Conservation (phyloP, 2,888 invertebrate genomes). For the Tubiluchus corallicola region DNA sequence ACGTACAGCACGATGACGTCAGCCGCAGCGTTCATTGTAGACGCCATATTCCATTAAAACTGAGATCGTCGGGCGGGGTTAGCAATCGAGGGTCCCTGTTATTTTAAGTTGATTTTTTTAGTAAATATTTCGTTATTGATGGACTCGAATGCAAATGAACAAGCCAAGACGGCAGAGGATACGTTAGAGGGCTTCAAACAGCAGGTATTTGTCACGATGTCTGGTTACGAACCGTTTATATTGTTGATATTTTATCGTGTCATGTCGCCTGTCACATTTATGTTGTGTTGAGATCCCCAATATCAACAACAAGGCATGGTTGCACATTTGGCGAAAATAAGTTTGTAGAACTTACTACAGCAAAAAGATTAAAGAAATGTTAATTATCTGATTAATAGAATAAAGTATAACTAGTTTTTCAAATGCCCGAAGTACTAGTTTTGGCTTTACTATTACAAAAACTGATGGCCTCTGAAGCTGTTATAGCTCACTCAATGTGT, state of each 20-base stretch:
- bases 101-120: not conserved
- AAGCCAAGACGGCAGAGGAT: too few relatives aligned
- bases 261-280: not conserved
- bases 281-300: not conserved
- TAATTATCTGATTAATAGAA: too few relatives aligned
- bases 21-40: too few relatives aligned
- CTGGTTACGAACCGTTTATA: not conserved
- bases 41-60: not conserved
- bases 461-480: too few relatives aligned
- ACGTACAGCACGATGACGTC: too few relatives aligned
- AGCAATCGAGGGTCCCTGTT: not conserved
- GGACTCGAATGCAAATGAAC: not conserved
- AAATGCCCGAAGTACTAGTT: too few relatives aligned
- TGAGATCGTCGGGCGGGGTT: not conserved
- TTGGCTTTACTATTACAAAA: too few relatives aligned
- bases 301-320: not conserved
- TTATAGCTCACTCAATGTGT: too few relatives aligned
- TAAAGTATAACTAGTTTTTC: too few relatives aligned
- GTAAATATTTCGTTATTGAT: not conserved
- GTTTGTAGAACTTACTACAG: too few relatives aligned
- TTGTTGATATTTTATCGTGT: not conserved
- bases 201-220: not conserved
- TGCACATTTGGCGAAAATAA: not conserved
- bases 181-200: not conserved
- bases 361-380: too few relatives aligned